Evolutionary conservation across 2,888 invertebrate species (phyloP).

Genomic region (Acanthosepion esculentum): DNA sequence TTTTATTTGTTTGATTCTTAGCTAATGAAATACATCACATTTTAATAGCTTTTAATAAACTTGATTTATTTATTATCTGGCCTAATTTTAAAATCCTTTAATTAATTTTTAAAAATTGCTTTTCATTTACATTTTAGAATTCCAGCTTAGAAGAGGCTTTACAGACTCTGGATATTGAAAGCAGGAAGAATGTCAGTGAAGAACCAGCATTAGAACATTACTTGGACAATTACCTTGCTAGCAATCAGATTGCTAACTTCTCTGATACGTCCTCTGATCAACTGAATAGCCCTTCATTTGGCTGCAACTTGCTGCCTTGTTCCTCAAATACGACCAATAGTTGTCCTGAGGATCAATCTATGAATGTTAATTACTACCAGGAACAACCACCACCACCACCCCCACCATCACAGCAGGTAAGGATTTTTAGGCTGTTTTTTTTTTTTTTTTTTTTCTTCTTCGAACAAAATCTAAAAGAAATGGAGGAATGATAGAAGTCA

Average conservation of each 20-base stretch:
- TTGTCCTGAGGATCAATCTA: neutral
- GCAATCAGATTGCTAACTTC: neutral
- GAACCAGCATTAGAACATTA: constrained; percentile 35
- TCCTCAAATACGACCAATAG: neutral
- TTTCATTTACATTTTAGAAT: neutral
- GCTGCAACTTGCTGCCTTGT: neutral
- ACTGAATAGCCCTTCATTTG: neutral
- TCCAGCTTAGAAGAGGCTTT: constrained; percentile 24
- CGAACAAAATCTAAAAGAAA: too few species aligned
- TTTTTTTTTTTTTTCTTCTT: too few species aligned
- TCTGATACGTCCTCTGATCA: neutral
- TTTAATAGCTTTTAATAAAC: too few species aligned
- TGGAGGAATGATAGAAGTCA: too few species aligned
- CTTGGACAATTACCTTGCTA: neutral
- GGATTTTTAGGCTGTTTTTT: neutral
- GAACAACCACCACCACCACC: neutral
- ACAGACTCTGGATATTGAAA: constrained; percentile 36
- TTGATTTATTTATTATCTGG: too few species aligned
- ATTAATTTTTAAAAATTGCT: too few species aligned
- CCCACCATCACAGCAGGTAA: neutral
- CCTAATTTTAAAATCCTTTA: too few species aligned
- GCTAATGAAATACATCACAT: too few species aligned
- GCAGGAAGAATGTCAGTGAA: neutral
- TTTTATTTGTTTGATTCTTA: too few species aligned
- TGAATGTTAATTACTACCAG: neutral